Evolutionary conservation across 2,113 vertebrate species (phyloP).

Genomic region (Sus scrofa): DNA sequence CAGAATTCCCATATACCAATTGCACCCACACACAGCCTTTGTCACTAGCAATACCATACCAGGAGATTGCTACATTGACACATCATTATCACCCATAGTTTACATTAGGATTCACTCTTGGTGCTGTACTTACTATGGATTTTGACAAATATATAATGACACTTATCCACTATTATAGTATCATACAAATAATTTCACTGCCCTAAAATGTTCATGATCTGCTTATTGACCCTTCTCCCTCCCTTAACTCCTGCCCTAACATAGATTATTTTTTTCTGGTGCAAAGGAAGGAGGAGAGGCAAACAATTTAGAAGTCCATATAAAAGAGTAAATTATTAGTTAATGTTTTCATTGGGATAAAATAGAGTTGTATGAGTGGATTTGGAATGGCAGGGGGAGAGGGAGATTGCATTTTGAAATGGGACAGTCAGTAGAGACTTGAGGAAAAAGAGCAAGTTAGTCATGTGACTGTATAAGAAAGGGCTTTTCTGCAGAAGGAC

Average conservation of each 20-base stretch:
- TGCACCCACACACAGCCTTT: neutral
- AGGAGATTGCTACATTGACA: neutral
- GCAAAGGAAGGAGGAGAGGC: neutral
- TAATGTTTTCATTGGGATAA: neutral
- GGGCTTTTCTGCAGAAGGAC: neutral
- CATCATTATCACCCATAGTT: neutral
- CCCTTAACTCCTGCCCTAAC: no score
- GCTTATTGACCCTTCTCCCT: neutral
- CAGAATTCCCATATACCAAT: neutral
- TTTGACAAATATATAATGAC: neutral
- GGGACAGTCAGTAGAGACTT: neutral
- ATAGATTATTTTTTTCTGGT: neutral
- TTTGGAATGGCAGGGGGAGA: neutral
- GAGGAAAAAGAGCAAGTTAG: neutral
- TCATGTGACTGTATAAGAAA: neutral
- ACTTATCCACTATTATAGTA: neutral
- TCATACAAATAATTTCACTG: neutral
- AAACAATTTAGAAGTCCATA: neutral
- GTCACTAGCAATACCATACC: neutral
- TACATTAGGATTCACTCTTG: neutral
- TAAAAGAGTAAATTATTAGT: neutral
- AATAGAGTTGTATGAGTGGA: neutral
- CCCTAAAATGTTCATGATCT: neutral
- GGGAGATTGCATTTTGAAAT: neutral
- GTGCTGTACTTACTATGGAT: neutral